These are phyloP conservation scores for Drosophila nigricruria DNA, from an alignment of 2,888 invertebrate genomes.

Conservation along the genomic window DNA sequence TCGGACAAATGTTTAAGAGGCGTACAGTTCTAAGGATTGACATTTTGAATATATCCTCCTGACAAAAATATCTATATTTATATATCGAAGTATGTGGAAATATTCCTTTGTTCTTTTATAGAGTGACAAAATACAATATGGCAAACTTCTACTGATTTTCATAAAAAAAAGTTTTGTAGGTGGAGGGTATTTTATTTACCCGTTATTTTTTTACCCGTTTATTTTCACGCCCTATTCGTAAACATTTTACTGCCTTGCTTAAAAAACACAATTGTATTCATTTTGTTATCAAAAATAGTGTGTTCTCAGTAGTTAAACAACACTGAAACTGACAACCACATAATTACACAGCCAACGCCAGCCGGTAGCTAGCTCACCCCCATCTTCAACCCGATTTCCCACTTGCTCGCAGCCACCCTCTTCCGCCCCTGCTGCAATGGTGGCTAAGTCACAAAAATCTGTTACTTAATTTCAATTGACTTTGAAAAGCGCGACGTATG, in stretches of 20 bases:
- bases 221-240: not conserved
- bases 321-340: constrained; percentile 12
- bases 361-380: not conserved
- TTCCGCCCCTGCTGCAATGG: not conserved
- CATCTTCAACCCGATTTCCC: not conserved
- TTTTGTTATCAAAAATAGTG: not conserved
- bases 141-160: too few relatives aligned
- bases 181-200: too few relatives aligned
- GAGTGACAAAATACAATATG: too few relatives aligned
- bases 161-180: too few relatives aligned
- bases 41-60: too few relatives aligned
- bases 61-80: too few relatives aligned
- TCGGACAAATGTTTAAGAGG: too few relatives aligned
- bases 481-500: constrained; percentile 73
- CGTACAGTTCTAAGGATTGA: too few relatives aligned
- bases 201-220: too few relatives aligned
- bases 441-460: constrained; percentile 69
- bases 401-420: not conserved
- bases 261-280: not conserved
- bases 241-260: not conserved
- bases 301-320: constrained; percentile 14
- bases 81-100: too few relatives aligned
- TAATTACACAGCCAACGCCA: not conserved
- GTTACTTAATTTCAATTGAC: constrained; percentile 81
- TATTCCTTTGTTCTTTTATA: too few relatives aligned